Base-by-base conservation (phyloP, 2,113 vertebrate species). In the Ovis canadensis region DNA sequence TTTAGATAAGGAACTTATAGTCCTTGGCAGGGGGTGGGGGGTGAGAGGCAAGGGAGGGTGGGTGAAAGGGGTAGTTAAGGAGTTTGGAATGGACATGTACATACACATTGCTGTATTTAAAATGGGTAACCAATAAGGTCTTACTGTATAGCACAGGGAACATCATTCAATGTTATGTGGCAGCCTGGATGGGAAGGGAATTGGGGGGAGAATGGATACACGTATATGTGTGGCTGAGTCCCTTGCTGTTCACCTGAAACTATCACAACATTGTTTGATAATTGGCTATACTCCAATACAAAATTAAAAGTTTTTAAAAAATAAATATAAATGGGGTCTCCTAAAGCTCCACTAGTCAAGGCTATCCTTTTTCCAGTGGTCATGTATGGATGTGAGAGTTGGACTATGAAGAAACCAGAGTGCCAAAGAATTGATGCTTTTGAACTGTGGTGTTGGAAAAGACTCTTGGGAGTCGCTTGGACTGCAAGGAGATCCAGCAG, bases 361-460 rank as follows among this genome's bases (percentile, higher is more conserved):
- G 21, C 55, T 57, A 23, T 57, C 8, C 0, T 57, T 57, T 57
- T 57, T 25, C 55, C 55, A 4, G 55, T 57, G 23, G 55, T 57
- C 55, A 57, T 9, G 55, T 57, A 23, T 23, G 8, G 55, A 23
- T 10, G 55, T 57, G 55, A 57, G 55, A 23, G 55, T 57, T 57
- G 21, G 55, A 57, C 21, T 23, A 3, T 57, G 21, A 57, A 23
- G 21, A 57, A 57, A 0, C 8, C 21, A 10, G 55, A 57, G 55
- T 0, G 0, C 55, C 55, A 0, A 57, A 23, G 55, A 57, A 57
- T 1, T 23, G 55, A 57, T 23, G 55, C 21, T 23, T 23, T 57
- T 57, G 55, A 57, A 23, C 21, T 55, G 21, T 57, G 55, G 55
- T 23, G 55, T 57, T 23, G 54, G 54, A 23, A 21, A 55, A 55